These are phyloP conservation scores for Platyrinchus mystaceus DNA, from an alignment of 2,797 vertebrate genomes.

Conservation along the genomic window DNA sequence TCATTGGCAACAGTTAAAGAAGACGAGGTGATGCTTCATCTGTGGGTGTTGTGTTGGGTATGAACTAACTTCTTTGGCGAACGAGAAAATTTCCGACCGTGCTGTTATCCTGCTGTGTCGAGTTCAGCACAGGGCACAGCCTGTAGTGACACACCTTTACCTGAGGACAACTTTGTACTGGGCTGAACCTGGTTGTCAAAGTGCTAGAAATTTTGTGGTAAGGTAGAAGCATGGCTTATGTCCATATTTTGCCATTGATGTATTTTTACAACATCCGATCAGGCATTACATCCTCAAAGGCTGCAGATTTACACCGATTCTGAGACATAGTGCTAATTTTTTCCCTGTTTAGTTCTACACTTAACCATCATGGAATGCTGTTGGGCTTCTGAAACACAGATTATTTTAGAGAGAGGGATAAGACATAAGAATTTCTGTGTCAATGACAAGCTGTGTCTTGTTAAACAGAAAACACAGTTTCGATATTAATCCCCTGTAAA, in stretches of 20 bases:
- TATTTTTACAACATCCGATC: background rate
- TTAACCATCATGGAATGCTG: background rate
- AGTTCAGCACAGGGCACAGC: fast-evolving
- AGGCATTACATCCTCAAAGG: background rate
- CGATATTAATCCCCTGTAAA: background rate
- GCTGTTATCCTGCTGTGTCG: background rate
- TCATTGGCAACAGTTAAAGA: background rate
- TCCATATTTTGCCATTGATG: fast-evolving
- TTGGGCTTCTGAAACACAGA: background rate
- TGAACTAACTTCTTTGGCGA: background rate
- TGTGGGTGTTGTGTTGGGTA: background rate
- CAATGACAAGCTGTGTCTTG: background rate
- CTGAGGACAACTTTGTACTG: background rate
- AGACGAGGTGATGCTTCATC: fast-evolving
- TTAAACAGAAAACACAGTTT: background rate
- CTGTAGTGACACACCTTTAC: background rate
- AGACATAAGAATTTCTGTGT: background rate
- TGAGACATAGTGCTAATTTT: background rate
- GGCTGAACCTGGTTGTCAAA: too few relatives aligned
- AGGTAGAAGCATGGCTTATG: background rate
- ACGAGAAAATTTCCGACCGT: background rate
- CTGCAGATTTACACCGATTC: background rate
- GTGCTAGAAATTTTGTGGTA: background rate
- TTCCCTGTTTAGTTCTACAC: fast-evolving
- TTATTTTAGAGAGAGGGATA: background rate